Conservation (phyloP, 1,140 invertebrate species). For the Lysiphlebus fabarum region DNA sequence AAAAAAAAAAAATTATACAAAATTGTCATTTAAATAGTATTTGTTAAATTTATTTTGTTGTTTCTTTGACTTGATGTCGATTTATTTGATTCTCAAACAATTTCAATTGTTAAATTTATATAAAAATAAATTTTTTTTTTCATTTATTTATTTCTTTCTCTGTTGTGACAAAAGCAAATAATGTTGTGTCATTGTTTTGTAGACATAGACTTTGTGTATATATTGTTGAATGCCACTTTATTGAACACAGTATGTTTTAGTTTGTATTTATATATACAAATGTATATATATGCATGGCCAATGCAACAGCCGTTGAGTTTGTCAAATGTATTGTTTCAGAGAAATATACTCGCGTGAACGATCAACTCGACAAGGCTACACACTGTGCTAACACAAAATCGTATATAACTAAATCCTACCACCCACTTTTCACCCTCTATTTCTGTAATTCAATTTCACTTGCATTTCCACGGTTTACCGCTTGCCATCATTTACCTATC, state of each 20-base stretch:
- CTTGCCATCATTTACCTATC: conserved; percentile 18
- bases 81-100: too few species aligned
- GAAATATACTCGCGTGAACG: conserved; percentile 24
- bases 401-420: conserved; percentile 26
- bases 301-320: conserved; percentile 12
- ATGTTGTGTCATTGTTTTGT: background rate
- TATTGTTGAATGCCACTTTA: background rate
- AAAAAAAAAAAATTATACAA: too few species aligned
- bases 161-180: too few species aligned
- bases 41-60: too few species aligned
- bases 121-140: too few species aligned
- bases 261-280: conserved; percentile 14
- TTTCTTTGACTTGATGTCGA: too few species aligned
- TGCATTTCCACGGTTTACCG: conserved; percentile 23
- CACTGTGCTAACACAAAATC: conserved; percentile 28
- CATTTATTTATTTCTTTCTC: too few species aligned
- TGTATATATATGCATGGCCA: too few species aligned
- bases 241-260: background rate
- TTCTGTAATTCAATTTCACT: conserved; percentile 30
- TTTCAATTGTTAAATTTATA: too few species aligned
- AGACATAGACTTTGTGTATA: conserved; percentile 4
- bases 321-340: background rate
- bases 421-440: too few species aligned
- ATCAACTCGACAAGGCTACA: conserved; percentile 26
- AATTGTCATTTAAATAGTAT: too few species aligned